These are phyloP conservation scores for Actinopyga echinites DNA, from an alignment of 53 echinoderm and acorn worm genomes.

Conservation along the genomic window DNA sequence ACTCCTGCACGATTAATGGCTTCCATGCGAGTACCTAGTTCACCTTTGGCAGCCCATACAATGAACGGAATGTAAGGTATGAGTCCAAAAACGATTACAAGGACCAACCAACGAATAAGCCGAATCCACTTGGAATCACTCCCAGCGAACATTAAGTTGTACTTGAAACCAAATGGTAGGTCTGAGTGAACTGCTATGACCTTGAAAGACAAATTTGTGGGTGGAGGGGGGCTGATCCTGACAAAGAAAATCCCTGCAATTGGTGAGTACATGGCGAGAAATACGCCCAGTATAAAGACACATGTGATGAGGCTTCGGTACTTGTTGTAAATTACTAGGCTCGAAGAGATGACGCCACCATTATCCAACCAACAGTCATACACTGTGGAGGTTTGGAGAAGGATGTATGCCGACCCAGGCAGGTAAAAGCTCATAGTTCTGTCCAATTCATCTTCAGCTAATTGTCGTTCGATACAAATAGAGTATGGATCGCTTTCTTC, in stretches of 20 bases:
- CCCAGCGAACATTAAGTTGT: conserved; percentile 69
- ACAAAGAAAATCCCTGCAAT: conserved; percentile 82
- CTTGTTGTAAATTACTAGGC: neutral
- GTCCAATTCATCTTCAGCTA: conserved; percentile 61
- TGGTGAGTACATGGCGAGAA: conserved; percentile 79
- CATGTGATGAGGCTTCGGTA: conserved; percentile 10
- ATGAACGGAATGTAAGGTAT: conserved; percentile 80
- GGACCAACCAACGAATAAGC: conserved; percentile 65
- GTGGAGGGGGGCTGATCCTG: conserved; percentile 37
- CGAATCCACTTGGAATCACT: conserved; percentile 50
- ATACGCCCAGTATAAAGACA: conserved; percentile 62
- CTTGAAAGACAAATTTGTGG: neutral
- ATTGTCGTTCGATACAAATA: conserved; percentile 83
- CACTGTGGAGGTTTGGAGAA: conserved; percentile 75
- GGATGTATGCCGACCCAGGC: conserved; percentile 69
- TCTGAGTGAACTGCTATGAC: conserved; percentile 70
- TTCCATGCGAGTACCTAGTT: conserved; percentile 35
- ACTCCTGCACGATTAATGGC: conserved; percentile 60
- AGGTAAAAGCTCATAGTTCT: conserved; percentile 55
- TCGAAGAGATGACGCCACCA: neutral
- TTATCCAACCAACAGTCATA: conserved; percentile 71
- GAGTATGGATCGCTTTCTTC: neutral
- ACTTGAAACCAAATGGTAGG: conserved; percentile 84
- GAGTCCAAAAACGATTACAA: conserved; percentile 58
- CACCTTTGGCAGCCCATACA: conserved; percentile 51